Evolutionary conservation across 2,888 invertebrate species (phyloP).

Genomic region (Lasius platythorax): DNA sequence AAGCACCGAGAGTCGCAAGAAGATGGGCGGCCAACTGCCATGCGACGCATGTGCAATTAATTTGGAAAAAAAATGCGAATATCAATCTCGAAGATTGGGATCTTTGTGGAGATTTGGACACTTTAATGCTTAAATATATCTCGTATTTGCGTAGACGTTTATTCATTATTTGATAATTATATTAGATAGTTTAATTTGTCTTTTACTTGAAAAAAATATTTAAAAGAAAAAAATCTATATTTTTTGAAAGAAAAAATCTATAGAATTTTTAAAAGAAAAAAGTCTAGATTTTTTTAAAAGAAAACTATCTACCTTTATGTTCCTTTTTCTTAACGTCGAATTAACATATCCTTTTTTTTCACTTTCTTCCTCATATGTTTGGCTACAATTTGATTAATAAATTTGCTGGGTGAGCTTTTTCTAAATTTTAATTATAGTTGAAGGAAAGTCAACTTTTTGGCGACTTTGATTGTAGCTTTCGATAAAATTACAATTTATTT

Average conservation of each 20-base stretch:
- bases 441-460: neutral
- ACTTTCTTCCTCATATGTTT: neutral
- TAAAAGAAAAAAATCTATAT: neutral
- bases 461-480: neutral
- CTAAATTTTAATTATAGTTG: neutral
- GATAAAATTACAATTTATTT: neutral
- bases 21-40: slow-evolving; percentile 48
- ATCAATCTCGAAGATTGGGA: neutral
- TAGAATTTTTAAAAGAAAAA: neutral
- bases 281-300: no score
- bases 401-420: neutral
- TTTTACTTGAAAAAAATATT: neutral
- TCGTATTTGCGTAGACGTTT: neutral
- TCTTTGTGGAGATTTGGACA: neutral
- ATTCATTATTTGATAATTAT: neutral
- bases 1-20: slow-evolving; percentile 48
- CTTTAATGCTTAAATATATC: neutral
- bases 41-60: slow-evolving; percentile 6
- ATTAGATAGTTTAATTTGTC: neutral
- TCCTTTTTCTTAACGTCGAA: neutral
- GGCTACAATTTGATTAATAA: neutral
- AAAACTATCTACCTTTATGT: neutral
- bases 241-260: no score
- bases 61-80: slow-evolving; percentile 1
- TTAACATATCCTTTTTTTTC: neutral